These are phyloP conservation scores for Sarcophaga rosellei DNA, from an alignment of 2,888 invertebrate species.

Conservation along the genomic window DNA sequence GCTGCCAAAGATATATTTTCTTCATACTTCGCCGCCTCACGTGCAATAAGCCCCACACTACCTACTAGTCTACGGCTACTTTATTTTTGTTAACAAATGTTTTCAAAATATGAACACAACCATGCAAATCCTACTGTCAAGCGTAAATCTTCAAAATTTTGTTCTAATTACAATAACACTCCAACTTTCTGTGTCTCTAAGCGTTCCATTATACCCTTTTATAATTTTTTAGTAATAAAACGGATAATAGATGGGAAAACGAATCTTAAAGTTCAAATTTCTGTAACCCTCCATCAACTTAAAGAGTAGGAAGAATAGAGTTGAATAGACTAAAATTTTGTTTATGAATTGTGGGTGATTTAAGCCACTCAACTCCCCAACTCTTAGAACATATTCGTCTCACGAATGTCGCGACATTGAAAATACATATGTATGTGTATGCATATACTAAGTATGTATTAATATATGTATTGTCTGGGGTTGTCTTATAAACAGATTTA, in stretches of 20 bases:
- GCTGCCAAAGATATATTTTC: too few relatives aligned
- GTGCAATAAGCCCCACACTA: too few relatives aligned
- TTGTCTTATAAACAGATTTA: constrained; percentile 31
- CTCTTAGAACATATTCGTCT: background rate
- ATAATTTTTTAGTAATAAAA: too few relatives aligned
- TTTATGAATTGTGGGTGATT: constrained; percentile 16
- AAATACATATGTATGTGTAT: background rate
- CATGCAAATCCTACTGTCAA: too few relatives aligned
- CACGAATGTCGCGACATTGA: constrained; percentile 34
- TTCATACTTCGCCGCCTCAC: too few relatives aligned
- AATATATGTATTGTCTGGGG: background rate
- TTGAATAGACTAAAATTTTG: constrained; percentile 4
- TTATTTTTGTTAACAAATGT: too few relatives aligned
- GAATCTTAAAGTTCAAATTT: constrained; percentile 12
- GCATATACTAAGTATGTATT: background rate
- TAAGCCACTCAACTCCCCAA: background rate
- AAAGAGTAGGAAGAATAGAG: background rate
- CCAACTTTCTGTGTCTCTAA: too few relatives aligned
- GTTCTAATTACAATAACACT: too few relatives aligned
- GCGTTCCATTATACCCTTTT: too few relatives aligned
- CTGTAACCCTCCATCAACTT: background rate
- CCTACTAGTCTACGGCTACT: too few relatives aligned
- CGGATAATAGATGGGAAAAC: background rate
- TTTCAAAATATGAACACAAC: too few relatives aligned
- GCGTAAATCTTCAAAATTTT: too few relatives aligned